These are phyloP conservation scores for Lacerta viridis DNA, from an alignment of 2,797 vertebrate species.

Conservation along the genomic window DNA sequence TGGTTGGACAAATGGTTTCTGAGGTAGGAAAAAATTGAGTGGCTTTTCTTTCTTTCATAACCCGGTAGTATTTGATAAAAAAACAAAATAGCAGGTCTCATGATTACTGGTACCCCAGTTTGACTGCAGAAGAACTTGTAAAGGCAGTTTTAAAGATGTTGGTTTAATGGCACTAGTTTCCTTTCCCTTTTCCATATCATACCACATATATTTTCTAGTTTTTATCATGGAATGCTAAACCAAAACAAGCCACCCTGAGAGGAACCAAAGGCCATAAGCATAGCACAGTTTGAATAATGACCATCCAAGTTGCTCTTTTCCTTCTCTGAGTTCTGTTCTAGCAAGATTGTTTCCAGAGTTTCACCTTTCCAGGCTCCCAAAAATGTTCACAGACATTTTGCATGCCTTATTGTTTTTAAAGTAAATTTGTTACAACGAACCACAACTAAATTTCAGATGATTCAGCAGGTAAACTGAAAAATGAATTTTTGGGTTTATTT, in stretches of 20 bases:
- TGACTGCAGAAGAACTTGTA: not conserved
- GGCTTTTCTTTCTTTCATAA: not conserved
- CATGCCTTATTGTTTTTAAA: not conserved
- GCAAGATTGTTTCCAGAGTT: not conserved
- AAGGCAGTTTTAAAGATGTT: not conserved
- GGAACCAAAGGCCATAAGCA: not conserved
- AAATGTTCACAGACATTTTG: conserved; percentile 9
- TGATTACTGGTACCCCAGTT: not conserved
- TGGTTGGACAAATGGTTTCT: not conserved
- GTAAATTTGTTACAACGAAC: not conserved
- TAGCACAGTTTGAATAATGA: not conserved
- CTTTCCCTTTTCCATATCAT: not conserved
- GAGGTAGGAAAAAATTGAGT: not conserved
- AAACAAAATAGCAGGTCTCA: not conserved
- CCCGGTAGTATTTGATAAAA: not conserved
- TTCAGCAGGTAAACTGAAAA: conserved; percentile 81
- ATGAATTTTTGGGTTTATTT: conserved; percentile 73
- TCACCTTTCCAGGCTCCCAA: not conserved
- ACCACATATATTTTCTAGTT: no score
- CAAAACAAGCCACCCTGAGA: not conserved
- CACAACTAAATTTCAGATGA: conserved; percentile 87
- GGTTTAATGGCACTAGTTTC: not conserved
- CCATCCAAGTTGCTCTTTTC: not conserved
- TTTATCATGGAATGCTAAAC: not conserved
- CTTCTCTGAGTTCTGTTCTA: accelerated